A percentile compares a stretch with the other conserved stretches of the same genome.
These are phyloP conservation scores for Halichondria panicea DNA, from an alignment of 37 sponge, comb jelly and placozoan species.

Conservation along the genomic window DNA sequence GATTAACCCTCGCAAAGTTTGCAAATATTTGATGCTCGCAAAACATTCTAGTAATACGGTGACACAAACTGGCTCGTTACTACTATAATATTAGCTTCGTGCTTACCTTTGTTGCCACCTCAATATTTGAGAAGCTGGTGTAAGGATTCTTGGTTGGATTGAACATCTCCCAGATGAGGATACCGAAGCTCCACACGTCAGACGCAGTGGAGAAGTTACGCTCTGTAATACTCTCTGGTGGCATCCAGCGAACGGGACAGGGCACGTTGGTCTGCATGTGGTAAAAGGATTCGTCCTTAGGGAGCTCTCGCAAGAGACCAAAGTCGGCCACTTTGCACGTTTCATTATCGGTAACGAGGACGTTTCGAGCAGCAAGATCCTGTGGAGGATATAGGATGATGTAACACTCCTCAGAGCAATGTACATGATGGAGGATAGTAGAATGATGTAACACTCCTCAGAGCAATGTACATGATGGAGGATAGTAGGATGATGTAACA, in stretches of 20 bases:
- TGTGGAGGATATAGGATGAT: slow-evolving; percentile 8
- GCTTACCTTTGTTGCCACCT: slow-evolving; percentile 28
- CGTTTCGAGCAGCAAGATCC: slow-evolving; percentile 87
- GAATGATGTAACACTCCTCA: neutral
- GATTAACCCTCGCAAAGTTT: no score
- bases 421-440: neutral
- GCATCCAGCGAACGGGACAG: slow-evolving; percentile 71
- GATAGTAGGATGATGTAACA: neutral
- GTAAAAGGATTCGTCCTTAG: slow-evolving; percentile 52
- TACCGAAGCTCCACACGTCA: slow-evolving; percentile 79
- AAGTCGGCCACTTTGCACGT: slow-evolving; percentile 88
- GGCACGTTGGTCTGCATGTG: slow-evolving; percentile 12
- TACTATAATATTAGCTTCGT: no score
- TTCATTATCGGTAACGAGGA: slow-evolving; percentile 65
- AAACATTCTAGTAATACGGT: no score
- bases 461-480: neutral
- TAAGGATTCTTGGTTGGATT: slow-evolving; percentile 34
- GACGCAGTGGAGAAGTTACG: slow-evolving; percentile 59
- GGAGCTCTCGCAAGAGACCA: slow-evolving; percentile 70
- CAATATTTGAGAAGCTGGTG: slow-evolving; percentile 33
- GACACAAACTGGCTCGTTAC: no score
- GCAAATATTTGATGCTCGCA: no score
- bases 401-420: neutral
- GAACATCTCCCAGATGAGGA: slow-evolving; percentile 79
- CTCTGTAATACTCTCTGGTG: slow-evolving; percentile 54